Evolutionary conservation across 2,797 vertebrate genomes (phyloP).

Genomic region (Distichodus sexfasciatus): DNA sequence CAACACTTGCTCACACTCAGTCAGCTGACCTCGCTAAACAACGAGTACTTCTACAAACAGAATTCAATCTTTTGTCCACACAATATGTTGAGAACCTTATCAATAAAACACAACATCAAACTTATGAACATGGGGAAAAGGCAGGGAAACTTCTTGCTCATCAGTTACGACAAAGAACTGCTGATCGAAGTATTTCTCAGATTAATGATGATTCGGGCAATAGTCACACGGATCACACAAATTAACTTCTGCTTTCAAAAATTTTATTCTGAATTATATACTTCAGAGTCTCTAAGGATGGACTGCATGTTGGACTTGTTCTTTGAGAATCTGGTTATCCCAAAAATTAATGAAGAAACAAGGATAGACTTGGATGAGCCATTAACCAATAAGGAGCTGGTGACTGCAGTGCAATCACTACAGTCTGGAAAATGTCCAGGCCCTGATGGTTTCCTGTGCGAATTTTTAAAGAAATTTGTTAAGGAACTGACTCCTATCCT

Average conservation of each 20-base stretch:
- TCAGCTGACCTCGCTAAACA: background rate
- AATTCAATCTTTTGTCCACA: background rate
- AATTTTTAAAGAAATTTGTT: conserved; percentile 8
- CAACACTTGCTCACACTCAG: background rate
- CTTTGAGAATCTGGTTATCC: background rate
- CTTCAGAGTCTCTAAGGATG: background rate
- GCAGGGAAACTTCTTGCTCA: background rate
- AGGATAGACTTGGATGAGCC: no score
- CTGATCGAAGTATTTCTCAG: background rate
- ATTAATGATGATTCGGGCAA: background rate
- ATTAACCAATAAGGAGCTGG: background rate
- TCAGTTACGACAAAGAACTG: background rate
- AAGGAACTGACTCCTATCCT: background rate
- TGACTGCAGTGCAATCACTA: background rate
- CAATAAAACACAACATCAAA: background rate
- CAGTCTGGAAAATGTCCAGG: background rate
- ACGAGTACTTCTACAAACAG: background rate
- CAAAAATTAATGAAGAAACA: background rate
- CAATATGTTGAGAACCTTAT: background rate
- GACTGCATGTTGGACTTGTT: conserved; percentile 1
- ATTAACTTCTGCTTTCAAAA: background rate
- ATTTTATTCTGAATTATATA: conserved; percentile 10
- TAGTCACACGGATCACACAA: background rate
- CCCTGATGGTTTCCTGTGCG: background rate
- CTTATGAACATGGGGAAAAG: background rate